Conservation (phyloP, 2,888 invertebrate genomes). For the Drosophila melanocephala region DNA sequence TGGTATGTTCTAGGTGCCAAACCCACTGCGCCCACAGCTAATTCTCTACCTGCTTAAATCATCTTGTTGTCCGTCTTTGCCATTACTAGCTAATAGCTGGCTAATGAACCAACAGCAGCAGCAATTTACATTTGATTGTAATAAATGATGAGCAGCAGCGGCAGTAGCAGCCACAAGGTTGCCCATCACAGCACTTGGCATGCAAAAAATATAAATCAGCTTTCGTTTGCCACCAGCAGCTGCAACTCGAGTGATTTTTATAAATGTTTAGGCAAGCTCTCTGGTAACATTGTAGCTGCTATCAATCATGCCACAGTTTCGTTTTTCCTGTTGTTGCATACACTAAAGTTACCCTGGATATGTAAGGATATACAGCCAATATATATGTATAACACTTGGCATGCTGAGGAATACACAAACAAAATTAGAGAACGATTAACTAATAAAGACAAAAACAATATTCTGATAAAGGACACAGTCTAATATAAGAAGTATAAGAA, state of each 20-base stretch:
- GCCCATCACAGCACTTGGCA: conserved; percentile 45
- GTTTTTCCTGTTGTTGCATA: not conserved
- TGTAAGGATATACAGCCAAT: not conserved
- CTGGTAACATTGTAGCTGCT: conserved; percentile 37
- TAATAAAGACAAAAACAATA: not conserved
- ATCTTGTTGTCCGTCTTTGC: conserved; percentile 18
- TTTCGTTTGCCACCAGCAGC: conserved; percentile 48
- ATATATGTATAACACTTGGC: not conserved
- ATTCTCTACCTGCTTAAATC: conserved; percentile 4
- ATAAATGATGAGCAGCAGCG: conserved; percentile 49
- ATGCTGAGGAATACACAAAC: not conserved
- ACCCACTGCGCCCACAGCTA: conserved; percentile 19
- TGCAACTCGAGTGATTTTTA: conserved; percentile 39
- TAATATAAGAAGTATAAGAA: too few relatives aligned
- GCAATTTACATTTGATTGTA: conserved; percentile 59
- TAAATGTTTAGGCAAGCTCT: conserved; percentile 54
- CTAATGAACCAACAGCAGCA: conserved; percentile 49
- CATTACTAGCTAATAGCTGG: conserved; percentile 51
- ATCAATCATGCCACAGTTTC: conserved; percentile 51
- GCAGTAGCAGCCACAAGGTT: conserved; percentile 15
- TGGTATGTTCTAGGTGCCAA: conserved; percentile 33
- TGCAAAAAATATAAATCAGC: conserved; percentile 44
- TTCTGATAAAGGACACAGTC: not conserved
- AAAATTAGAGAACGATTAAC: not conserved
- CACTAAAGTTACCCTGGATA: conserved; percentile 38